Conservation (phyloP, 2,797 vertebrate genomes). For the Micrastur ruficollis region DNA sequence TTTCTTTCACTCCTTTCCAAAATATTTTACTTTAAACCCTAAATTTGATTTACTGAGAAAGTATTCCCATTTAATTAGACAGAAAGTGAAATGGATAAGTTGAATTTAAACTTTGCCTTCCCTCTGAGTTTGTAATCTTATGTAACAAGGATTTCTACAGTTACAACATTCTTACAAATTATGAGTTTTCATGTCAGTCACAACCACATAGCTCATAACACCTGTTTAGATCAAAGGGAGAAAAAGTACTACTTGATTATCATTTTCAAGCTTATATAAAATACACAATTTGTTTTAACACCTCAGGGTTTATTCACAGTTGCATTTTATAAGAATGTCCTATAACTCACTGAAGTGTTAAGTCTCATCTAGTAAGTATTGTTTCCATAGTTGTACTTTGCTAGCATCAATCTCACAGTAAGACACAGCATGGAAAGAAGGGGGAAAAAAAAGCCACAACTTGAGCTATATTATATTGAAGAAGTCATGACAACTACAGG, state of each 20-base stretch:
- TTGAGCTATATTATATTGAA: not conserved
- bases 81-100: not conserved
- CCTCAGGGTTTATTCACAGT: not conserved
- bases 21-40: not conserved
- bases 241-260: not conserved
- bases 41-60: not conserved
- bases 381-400: not conserved
- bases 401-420: not conserved
- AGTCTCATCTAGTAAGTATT: not conserved
- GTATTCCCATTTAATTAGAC: not conserved
- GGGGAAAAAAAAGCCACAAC: not conserved
- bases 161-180: not conserved
- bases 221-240: not conserved
- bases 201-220: not conserved
- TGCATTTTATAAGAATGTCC: not conserved
- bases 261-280: not conserved
- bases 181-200: not conserved
- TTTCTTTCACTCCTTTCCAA: not conserved
- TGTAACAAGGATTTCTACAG: not conserved
- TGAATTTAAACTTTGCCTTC: not conserved
- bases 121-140: not conserved
- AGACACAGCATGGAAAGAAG: not conserved
- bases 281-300: not conserved
- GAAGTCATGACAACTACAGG: not conserved
- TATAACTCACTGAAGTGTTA: not conserved